Percentiles rank a stretch among this genome's conserved stretches.
These are phyloP conservation scores for Calliphora vicina DNA, from an alignment of 1,140 invertebrate species.

Conservation along the genomic window DNA sequence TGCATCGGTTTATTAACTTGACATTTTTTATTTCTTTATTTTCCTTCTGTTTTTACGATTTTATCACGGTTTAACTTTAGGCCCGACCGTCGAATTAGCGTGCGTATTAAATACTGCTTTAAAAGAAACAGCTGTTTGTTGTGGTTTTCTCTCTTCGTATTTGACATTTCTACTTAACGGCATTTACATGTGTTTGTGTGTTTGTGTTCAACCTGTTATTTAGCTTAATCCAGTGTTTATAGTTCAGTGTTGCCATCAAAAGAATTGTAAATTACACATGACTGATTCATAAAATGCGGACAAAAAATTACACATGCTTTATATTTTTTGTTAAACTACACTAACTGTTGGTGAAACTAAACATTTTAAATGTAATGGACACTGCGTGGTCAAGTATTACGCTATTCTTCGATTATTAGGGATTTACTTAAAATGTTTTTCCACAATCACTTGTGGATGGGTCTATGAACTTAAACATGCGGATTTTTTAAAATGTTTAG, in stretches of 20 bases:
- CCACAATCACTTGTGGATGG: too few species aligned
- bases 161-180: conserved; percentile 29
- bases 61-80: not conserved
- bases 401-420: too few species aligned
- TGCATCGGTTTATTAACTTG: not conserved
- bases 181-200: not conserved
- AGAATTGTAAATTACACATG: too few species aligned
- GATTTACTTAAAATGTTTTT: too few species aligned
- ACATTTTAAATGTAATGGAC: too few species aligned
- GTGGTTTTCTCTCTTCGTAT: not conserved
- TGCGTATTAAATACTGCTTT: not conserved
- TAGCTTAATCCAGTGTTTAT: not conserved
- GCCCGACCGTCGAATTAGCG: not conserved
- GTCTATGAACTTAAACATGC: too few species aligned
- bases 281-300: too few species aligned
- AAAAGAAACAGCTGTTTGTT: conserved; percentile 18
- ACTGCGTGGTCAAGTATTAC: too few species aligned
- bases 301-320: too few species aligned
- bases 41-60: not conserved
- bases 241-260: not conserved
- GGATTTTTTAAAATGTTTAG: too few species aligned
- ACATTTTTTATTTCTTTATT: not conserved
- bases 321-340: too few species aligned
- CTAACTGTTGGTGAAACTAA: too few species aligned
- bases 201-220: not conserved